These are phyloP conservation scores for Zaprionus vittiger DNA, from an alignment of 1,140 invertebrate genomes.

Conservation along the genomic window DNA sequence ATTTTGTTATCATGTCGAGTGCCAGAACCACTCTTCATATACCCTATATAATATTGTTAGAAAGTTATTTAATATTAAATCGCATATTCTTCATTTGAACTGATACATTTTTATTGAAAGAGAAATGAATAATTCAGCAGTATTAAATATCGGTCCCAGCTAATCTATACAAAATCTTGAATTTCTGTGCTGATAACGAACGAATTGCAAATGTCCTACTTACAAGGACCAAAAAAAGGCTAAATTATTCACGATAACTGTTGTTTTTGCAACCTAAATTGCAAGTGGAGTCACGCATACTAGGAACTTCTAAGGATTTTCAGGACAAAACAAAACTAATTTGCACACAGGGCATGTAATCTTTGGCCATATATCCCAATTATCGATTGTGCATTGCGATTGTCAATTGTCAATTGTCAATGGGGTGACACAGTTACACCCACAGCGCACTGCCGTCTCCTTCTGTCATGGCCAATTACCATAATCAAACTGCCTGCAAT, in stretches of 20 bases:
- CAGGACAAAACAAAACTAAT: constrained; percentile 11
- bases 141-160: background rate
- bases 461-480: constrained; percentile 59
- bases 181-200: background rate
- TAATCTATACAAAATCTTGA: background rate
- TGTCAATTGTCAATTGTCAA: constrained; percentile 24
- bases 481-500: constrained; percentile 57
- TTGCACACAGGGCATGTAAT: background rate
- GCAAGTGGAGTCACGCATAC: background rate
- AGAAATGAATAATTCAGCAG: background rate
- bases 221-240: background rate
- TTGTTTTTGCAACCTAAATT: background rate
- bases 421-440: background rate
- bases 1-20: too few species aligned
- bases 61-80: too few species aligned
- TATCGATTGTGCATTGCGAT: background rate
- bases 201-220: background rate
- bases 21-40: too few species aligned
- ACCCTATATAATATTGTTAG: too few species aligned
- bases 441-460: background rate
- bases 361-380: background rate
- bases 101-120: background rate
- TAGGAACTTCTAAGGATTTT: background rate
- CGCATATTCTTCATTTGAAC: too few species aligned
- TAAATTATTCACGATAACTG: background rate